Conservation (phyloP, 2,797 vertebrate species). For the Pteropus rufus region DNA sequence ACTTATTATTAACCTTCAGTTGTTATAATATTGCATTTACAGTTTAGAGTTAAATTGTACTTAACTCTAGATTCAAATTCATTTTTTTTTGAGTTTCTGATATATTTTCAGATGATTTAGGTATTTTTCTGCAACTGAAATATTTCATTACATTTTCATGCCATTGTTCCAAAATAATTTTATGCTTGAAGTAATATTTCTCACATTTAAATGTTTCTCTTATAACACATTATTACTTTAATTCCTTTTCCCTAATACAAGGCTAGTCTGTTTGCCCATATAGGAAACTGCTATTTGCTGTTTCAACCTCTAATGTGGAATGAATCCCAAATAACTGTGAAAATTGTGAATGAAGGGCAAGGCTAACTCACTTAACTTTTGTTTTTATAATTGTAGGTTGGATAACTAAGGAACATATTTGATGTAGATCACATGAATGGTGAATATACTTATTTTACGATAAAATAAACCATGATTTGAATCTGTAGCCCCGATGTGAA, state of each 20-base stretch:
- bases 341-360: background rate
- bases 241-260: background rate
- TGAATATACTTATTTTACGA: background rate
- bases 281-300: background rate
- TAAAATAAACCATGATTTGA: background rate
- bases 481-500: background rate
- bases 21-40: background rate
- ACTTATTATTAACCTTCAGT: background rate
- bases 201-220: background rate
- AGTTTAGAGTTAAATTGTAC: background rate
- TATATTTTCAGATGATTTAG: background rate
- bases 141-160: background rate
- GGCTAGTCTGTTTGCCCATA: background rate
- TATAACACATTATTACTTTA: background rate
- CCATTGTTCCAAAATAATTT: background rate
- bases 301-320: background rate
- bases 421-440: background rate
- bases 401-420: background rate
- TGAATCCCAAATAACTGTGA: background rate
- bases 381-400: rapidly evolving
- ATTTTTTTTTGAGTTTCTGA: background rate
- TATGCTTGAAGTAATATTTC: background rate
- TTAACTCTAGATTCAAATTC: background rate
- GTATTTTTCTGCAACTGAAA: background rate
- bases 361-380: background rate